A percentile compares a stretch with the other conserved stretches of the same genome.
Evolutionary conservation across 2,888 invertebrate genomes (phyloP).

Genomic region (Andrena fulva): DNA sequence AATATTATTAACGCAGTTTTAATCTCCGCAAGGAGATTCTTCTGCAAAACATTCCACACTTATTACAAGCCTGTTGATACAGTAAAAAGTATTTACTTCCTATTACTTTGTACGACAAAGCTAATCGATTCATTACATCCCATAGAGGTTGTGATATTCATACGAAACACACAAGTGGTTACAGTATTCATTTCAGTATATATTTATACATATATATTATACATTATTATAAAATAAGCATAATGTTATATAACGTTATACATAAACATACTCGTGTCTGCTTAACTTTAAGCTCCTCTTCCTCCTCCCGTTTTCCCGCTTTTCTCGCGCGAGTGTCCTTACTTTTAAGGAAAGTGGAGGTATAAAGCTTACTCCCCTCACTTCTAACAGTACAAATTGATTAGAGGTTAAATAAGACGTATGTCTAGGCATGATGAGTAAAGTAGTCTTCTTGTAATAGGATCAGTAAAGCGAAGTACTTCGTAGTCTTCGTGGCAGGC

Average conservation of each 20-base stretch:
- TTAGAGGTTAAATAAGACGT: slow-evolving; percentile 1
- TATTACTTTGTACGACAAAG: too few relatives aligned
- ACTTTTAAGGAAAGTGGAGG: not conserved
- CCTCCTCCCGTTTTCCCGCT: not conserved
- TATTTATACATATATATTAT: slow-evolving; percentile 47
- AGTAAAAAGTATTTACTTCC: too few relatives aligned
- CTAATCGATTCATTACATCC: too few relatives aligned
- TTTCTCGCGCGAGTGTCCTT: not conserved
- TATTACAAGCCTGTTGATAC: too few relatives aligned
- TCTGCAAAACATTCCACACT: too few relatives aligned
- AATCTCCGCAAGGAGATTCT: too few relatives aligned
- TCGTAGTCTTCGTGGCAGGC: slow-evolving; percentile 29
- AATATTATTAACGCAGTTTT: too few relatives aligned
- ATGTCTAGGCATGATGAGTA: slow-evolving; percentile 12
- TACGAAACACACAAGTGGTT: not conserved
- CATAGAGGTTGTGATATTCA: too few relatives aligned
- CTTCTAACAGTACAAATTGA: not conserved
- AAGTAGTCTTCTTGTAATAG: slow-evolving; percentile 58
- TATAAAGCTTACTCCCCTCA: not conserved
- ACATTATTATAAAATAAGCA: slow-evolving; percentile 39
- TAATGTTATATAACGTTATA: slow-evolving; percentile 43
- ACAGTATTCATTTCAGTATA: slow-evolving; percentile 33
- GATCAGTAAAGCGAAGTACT: slow-evolving; percentile 48
- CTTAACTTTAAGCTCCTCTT: not conserved
- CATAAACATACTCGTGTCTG: slow-evolving; percentile 5